Evolutionary conservation across 2,113 vertebrate genomes (phyloP).

Genomic region (Apus apus): DNA sequence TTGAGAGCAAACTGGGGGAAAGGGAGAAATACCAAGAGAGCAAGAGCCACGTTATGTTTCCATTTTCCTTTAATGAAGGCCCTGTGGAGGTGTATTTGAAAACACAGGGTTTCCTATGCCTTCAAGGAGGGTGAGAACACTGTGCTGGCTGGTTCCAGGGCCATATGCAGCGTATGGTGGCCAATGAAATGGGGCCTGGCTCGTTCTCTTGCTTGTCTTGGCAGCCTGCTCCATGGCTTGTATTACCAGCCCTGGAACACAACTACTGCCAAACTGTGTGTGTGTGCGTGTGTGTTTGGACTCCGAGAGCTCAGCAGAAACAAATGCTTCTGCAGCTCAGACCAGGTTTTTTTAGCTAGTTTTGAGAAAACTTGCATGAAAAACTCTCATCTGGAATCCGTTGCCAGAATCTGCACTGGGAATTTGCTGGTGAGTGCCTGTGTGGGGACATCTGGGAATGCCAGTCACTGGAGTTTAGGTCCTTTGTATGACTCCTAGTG

Average conservation of each 20-base stretch:
- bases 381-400: not conserved
- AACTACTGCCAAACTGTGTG: slow-evolving; percentile 78
- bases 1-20: slow-evolving; percentile 68
- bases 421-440: slow-evolving; percentile 15
- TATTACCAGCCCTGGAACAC: slow-evolving; percentile 84
- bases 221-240: slow-evolving; percentile 79
- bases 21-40: slow-evolving; percentile 71
- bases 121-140: slow-evolving; percentile 84
- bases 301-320: slow-evolving; percentile 70
- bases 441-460: not conserved
- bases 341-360: slow-evolving; percentile 62
- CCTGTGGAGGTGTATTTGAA: slow-evolving; percentile 84
- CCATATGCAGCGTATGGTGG: slow-evolving; percentile 83
- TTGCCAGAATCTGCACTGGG: not conserved
- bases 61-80: slow-evolving; percentile 84
- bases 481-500: not conserved
- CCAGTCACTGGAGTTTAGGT: not conserved
- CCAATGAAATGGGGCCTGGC: slow-evolving; percentile 83
- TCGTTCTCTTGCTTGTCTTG: slow-evolving; percentile 83
- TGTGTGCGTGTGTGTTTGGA: slow-evolving; percentile 69
- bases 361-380: slow-evolving; percentile 45
- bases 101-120: slow-evolving; percentile 86
- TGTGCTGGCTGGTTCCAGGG: slow-evolving; percentile 79
- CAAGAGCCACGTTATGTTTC: slow-evolving; percentile 75
- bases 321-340: slow-evolving; percentile 71